Base-by-base conservation (phyloP, 92 coral and sea anemone species). In the Phymanthus crucifer region DNA sequence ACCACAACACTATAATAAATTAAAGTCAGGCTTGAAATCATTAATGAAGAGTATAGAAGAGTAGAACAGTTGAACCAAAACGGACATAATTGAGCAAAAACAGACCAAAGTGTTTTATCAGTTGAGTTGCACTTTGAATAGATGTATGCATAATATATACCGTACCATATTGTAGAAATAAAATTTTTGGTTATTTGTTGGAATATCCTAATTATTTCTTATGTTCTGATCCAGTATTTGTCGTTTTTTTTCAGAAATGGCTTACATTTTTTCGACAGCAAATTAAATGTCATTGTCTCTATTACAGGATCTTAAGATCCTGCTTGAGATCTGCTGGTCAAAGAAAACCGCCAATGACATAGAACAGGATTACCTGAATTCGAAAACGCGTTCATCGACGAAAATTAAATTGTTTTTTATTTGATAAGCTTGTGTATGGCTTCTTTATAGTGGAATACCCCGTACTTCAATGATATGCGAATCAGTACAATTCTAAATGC, bases 201-300 rank as follows among this genome's bases (percentile, higher is more conserved):
- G 47, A 54, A 43, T 21, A 57, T 21, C 78, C 26, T 69, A 33
- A 37, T 34, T 35, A 34, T 6, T 33, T 33, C 35, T 29, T 23
- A 45, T 47, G 43, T 76, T 31, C 34, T 56, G 57, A 74, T 74
- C 14, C 24, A n/a, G n/a, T 57, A 18, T 54, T 31, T 54, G 27
- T 75, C 43, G 40, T 21, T 38, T 43, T 43, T 75, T 32, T 32
- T 21, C 37, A 52, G 40, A 40, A 75, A 35, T 14, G n/a, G 2
- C 18, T 24, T 27, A 69, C 34, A 56, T 54, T 56, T 73, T 68
- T 72, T 61, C 34, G 47, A 18, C 71, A 77, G 34, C 73, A 64
- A 77, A 77, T 77, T 77, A 64, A 77, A 77, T 61, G 37, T 77
- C 27, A 77, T 77, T 77, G 81, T 77, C 72, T 33, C 72, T 61